Conservation (phyloP, 2,797 vertebrate genomes). For the Erithacus rubecula region DNA sequence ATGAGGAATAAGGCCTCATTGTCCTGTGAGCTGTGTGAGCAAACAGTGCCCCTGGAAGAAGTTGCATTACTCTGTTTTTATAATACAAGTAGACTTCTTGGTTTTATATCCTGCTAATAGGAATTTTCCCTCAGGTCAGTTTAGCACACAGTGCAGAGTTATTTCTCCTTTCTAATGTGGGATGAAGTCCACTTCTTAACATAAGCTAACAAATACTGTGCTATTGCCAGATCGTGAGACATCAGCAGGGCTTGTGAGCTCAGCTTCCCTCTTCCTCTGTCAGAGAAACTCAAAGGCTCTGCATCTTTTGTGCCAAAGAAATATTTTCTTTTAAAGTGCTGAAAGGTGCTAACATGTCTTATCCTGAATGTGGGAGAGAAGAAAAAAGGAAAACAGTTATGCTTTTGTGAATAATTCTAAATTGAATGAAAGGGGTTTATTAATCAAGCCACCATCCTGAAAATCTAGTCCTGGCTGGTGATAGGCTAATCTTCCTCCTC, state of each 20-base stretch:
- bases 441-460: neutral
- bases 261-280: neutral
- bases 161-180: neutral
- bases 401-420: neutral
- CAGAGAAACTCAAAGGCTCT: neutral
- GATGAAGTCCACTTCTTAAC: constrained; percentile 24
- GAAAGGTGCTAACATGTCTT: neutral
- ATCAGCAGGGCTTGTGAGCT: neutral
- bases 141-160: neutral
- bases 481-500: neutral
- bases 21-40: neutral
- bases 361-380: neutral
- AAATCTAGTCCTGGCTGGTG: neutral
- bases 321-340: neutral
- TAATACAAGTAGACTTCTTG: constrained; percentile 16
- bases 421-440: neutral
- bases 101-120: constrained; percentile 29
- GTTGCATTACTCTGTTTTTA: neutral
- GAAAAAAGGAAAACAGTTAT: neutral
- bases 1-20: neutral
- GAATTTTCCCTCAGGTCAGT: constrained; percentile 39
- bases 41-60: neutral
- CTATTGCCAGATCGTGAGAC: neutral
- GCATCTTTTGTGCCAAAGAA: neutral
- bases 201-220: neutral